Conservation (phyloP, 2,113 vertebrate genomes). For the Meleagris gallopavo region DNA sequence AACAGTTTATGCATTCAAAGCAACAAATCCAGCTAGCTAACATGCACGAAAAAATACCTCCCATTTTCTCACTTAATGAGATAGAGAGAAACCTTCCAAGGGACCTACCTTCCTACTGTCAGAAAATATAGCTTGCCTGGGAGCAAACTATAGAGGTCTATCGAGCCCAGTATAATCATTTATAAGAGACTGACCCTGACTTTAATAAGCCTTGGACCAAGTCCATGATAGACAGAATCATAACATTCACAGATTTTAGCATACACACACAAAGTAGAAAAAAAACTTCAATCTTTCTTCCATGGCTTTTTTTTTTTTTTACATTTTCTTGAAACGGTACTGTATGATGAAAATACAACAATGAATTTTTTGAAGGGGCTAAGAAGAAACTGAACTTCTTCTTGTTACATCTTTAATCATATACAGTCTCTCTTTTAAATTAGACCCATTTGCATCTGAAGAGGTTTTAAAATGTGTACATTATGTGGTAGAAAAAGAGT, state of each 20-base stretch:
- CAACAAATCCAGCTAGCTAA: neutral
- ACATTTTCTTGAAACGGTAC: neutral
- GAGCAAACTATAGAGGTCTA: neutral
- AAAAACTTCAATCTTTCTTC: neutral
- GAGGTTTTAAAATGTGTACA: neutral
- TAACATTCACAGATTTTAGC: neutral
- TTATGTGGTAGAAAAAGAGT: conserved; percentile 20
- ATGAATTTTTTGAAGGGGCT: neutral
- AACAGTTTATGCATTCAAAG: neutral
- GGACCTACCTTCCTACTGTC: neutral
- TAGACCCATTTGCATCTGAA: conserved; percentile 1
- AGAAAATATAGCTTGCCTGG: neutral
- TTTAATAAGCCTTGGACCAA: neutral
- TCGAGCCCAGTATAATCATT: neutral
- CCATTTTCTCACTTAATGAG: neutral
- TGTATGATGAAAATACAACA: conserved; percentile 13
- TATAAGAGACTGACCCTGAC: neutral
- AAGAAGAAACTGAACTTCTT: conserved; percentile 26
- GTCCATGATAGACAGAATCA: neutral
- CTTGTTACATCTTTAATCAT: conserved; percentile 13
- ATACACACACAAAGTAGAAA: neutral
- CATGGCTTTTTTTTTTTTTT: neutral
- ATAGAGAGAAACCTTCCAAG: neutral
- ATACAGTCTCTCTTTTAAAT: conserved; percentile 28
- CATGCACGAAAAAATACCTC: neutral